These are phyloP conservation scores for Drosophila azteca DNA, from an alignment of 1,140 invertebrate genomes.

Conservation along the genomic window DNA sequence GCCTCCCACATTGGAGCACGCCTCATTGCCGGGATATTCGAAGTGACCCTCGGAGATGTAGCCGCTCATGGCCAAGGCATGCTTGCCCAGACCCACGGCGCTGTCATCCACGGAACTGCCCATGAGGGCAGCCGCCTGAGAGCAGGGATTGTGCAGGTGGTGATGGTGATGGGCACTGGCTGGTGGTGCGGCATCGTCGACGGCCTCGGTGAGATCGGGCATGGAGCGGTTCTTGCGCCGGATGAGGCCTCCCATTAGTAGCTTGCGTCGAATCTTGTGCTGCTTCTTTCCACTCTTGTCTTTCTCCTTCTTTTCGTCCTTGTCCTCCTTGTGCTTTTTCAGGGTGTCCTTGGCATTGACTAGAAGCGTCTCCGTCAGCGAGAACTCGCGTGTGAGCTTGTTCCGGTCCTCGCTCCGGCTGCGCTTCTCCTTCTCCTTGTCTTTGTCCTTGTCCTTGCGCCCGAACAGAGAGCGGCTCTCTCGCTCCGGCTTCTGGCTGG, in stretches of 20 bases:
- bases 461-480: slow-evolving; percentile 87
- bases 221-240: slow-evolving; percentile 94
- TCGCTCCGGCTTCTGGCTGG: slow-evolving; percentile 83
- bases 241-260: slow-evolving; percentile 95
- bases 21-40: slow-evolving; percentile 86
- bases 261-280: slow-evolving; percentile 93
- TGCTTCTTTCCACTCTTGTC: slow-evolving; percentile 94
- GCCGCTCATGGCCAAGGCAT: slow-evolving; percentile 86
- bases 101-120: slow-evolving; percentile 90
- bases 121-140: slow-evolving; percentile 73
- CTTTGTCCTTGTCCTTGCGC: slow-evolving; percentile 84
- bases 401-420: slow-evolving; percentile 92
- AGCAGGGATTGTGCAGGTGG: slow-evolving; percentile 82
- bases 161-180: slow-evolving; percentile 68
- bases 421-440: slow-evolving; percentile 90
- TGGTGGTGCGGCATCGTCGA: slow-evolving; percentile 78
- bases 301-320: slow-evolving; percentile 87
- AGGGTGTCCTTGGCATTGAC: slow-evolving; percentile 85
- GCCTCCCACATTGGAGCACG: background rate
- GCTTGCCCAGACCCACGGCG: slow-evolving; percentile 86
- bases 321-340: slow-evolving; percentile 87
- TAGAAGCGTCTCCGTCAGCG: slow-evolving; percentile 86
- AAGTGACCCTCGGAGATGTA: slow-evolving; percentile 94
- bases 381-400: slow-evolving; percentile 88
- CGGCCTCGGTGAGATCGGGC: slow-evolving; percentile 93